Conservation (phyloP, 2,888 invertebrate species). For the Philhelius pedissequus region DNA sequence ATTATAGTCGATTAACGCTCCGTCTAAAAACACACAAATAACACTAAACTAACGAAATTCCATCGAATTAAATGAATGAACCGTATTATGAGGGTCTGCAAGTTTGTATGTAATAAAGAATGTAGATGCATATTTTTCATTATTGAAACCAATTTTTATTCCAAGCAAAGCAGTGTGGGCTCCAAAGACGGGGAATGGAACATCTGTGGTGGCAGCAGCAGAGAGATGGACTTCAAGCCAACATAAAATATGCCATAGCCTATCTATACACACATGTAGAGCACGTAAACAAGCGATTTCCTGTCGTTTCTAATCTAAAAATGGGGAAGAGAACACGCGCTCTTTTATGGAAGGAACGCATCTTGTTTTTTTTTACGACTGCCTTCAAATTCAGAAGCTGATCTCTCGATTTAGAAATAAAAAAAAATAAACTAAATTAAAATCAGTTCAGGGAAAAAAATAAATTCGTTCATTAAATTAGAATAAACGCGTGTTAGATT, state of each 20-base stretch:
- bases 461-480: slow-evolving; percentile 61
- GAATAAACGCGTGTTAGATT: slow-evolving; percentile 59
- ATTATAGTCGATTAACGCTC: slow-evolving; percentile 31
- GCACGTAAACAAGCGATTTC: slow-evolving; percentile 67
- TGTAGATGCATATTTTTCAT: slow-evolving; percentile 25
- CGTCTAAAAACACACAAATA: not conserved
- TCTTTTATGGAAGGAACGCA: slow-evolving; percentile 43
- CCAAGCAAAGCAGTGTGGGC: slow-evolving; percentile 21
- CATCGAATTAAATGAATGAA: slow-evolving; percentile 63
- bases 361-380: slow-evolving; percentile 8
- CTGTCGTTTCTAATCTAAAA: slow-evolving; percentile 66
- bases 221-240: slow-evolving; percentile 46
- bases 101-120: not conserved
- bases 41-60: slow-evolving; percentile 45
- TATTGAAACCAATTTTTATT: slow-evolving; percentile 49
- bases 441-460: slow-evolving; percentile 56
- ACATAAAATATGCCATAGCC: not conserved
- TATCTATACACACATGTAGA: slow-evolving; percentile 43
- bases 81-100: slow-evolving; percentile 55
- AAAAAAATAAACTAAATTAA: slow-evolving; percentile 42
- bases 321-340: slow-evolving; percentile 64
- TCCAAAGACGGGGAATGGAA: slow-evolving; percentile 37
- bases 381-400: slow-evolving; percentile 29
- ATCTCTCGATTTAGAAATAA: slow-evolving; percentile 50
- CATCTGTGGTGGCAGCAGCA: slow-evolving; percentile 43